phyloP scores from a whole-genome alignment of 2,888 invertebrate species.

The Chrysodeixis includens region DNA sequence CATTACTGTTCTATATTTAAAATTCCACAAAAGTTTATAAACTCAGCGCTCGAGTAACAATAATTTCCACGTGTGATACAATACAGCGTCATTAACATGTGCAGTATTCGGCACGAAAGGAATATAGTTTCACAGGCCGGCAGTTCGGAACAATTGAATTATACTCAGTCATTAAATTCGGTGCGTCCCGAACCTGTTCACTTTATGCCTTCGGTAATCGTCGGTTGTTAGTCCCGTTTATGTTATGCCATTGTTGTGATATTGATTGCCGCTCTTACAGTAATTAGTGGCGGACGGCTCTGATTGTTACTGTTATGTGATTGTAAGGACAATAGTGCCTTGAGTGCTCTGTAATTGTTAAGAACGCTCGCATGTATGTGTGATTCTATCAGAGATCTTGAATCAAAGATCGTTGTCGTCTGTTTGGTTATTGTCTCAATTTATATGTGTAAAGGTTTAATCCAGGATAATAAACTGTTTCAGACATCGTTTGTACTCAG shows the following conservation, averaged over 20 bases:
- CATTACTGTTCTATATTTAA: background rate
- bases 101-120: slow-evolving; percentile 69
- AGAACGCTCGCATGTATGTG: background rate
- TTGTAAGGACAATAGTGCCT: background rate
- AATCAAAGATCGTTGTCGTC: background rate
- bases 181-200: slow-evolving; percentile 62
- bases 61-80: slow-evolving; percentile 22
- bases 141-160: slow-evolving; percentile 84
- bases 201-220: slow-evolving; percentile 70
- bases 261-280: slow-evolving; percentile 33
- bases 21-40: background rate
- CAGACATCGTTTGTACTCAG: too few relatives aligned
- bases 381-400: background rate
- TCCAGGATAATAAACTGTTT: too few relatives aligned
- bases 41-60: background rate
- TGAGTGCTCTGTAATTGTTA: background rate
- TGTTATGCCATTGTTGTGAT: slow-evolving; percentile 45
- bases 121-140: slow-evolving; percentile 80
- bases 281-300: slow-evolving; percentile 27
- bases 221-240: slow-evolving; percentile 67
- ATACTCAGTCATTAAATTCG: slow-evolving; percentile 81
- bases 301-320: slow-evolving; percentile 23
- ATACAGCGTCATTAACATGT: slow-evolving; percentile 33
- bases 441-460: background rate
- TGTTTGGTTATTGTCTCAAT: too few relatives aligned